Base-by-base conservation (phyloP, 2,113 vertebrate genomes). In the Petaurus breviceps region DNA sequence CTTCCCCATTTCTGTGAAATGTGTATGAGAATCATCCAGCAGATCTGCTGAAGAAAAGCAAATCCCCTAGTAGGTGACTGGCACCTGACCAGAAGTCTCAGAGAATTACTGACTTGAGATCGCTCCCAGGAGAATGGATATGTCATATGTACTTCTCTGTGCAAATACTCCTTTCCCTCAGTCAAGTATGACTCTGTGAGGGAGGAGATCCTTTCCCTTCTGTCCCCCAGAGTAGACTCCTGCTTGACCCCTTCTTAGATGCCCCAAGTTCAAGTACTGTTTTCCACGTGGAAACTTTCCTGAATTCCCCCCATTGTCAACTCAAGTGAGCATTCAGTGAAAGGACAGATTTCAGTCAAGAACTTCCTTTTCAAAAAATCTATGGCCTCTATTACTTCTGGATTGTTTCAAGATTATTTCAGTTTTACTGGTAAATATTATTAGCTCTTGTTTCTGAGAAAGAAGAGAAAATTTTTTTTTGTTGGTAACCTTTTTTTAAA, bases 361-460 rank as follows among this genome's bases (percentile, higher is more conserved):
- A 89, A 28, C 61, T 95, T 95, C 95, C 96, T 96, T 92, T 93
- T 93, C 93, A 95, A 95, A 95, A 92, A 50, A 46, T 57, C 90
- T 93, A 95, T 94, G 89, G 22, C 94, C 90, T 93, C 91, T 95
- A 22, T 68, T 31, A 61, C 57, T 61, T 14, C 61, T 14, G 11
- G 61, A 68, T 3, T 68, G 31, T 84, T 43, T 84, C 16, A 23
- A 43, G 68, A 22, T n/a, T 43, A 23, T 43, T 84, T 84, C 68
- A 84, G 37, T 43, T 84, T 84, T 43, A 10, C n/a, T 8, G 19
- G n/a, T 23, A 23, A 84, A 84, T 19, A 28, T 77, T 77, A n/a
- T 16, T 77, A n/a, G 37, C 61, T n/a, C 61, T 77, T 61, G 1
- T 43, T 43, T 84, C 68, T 84, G n/a, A 84, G n/a, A 31, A 43